Evolutionary conservation across 2,113 vertebrate species (phyloP).

Genomic region (Hylia prasina): DNA sequence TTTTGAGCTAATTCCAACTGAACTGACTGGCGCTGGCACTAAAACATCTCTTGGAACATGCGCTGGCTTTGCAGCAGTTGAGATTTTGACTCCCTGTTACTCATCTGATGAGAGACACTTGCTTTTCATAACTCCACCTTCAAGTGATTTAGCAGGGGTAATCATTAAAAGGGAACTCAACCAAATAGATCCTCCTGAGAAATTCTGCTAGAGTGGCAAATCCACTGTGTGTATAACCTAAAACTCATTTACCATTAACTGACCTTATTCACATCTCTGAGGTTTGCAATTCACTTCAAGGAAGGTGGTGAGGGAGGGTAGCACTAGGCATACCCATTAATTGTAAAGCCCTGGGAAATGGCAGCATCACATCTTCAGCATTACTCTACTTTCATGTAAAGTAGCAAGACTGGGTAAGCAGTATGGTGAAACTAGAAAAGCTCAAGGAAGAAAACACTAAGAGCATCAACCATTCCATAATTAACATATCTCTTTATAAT

Average conservation of each 20-base stretch:
- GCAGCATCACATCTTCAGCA: conserved; percentile 37
- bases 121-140: conserved; percentile 25
- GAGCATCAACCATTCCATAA: neutral
- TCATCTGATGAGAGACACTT: conserved; percentile 6
- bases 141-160: conserved; percentile 43
- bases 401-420: neutral
- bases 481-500: neutral
- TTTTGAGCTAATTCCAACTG: conserved; percentile 55
- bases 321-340: conserved; percentile 1
- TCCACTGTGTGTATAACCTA: conserved; percentile 26
- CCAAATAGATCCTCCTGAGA: conserved; percentile 47
- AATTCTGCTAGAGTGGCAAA: conserved; percentile 50
- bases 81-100: conserved; percentile 35
- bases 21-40: conserved; percentile 21
- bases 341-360: conserved; percentile 44
- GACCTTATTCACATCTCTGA: conserved; percentile 45
- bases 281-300: conserved; percentile 39
- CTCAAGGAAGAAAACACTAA: neutral
- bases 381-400: neutral
- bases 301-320: neutral
- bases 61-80: conserved; percentile 30
- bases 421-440: neutral
- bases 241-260: conserved; percentile 62
- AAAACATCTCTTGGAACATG: conserved; percentile 26
- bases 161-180: conserved; percentile 56